Base-by-base conservation (phyloP, 2,888 invertebrate genomes). In the Cephonodes hylas region DNA sequence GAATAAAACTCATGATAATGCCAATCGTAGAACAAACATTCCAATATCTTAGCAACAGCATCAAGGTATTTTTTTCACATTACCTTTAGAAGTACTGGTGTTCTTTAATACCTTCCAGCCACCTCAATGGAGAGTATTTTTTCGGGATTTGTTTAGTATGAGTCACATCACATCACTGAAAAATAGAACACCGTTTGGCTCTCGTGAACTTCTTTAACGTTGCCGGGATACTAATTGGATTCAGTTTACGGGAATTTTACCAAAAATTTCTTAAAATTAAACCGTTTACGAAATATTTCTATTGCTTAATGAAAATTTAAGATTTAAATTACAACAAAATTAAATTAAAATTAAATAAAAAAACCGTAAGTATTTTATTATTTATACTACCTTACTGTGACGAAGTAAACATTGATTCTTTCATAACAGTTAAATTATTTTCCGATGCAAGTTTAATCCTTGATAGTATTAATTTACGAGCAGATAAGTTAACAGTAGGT, bases 1-100 rank as follows among this genome's bases (percentile, higher is more conserved):
- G 95, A 61, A 95, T 95, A 79, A 94, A 96, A 0, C 95, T 96
- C 75, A 95, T 96, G 92, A 83, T 96, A 0, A 83, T 96, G 58
- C 96, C 96, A 0, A 94, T 96, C 22, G 84, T 95, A 15, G 96
- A 96, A 0, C 96, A 96, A 74, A 93, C 96, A 65, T 80, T 95
- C 10, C 94, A 95, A 38, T 94, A 95, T 59, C 84, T 96, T 0
- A 95, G 95, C 4, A 90, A 95, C 22, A 94, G 96, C 67, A 77
- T 95, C 0, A 96, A 96, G 78, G 95, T 95, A 4, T 95, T 94
- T 73, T 95, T 94, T 96, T 96, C 75, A 93, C 95, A 71, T 84
- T 95, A 3, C 95, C 95, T 1, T 95, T 96, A 93, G 95, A 96
- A 81, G 94, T 93, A 3, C 68, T 77, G 8, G 64, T 75, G 4